phyloP scores from a whole-genome alignment of 2,113 vertebrate species.

The Nesoenas mayeri region DNA sequence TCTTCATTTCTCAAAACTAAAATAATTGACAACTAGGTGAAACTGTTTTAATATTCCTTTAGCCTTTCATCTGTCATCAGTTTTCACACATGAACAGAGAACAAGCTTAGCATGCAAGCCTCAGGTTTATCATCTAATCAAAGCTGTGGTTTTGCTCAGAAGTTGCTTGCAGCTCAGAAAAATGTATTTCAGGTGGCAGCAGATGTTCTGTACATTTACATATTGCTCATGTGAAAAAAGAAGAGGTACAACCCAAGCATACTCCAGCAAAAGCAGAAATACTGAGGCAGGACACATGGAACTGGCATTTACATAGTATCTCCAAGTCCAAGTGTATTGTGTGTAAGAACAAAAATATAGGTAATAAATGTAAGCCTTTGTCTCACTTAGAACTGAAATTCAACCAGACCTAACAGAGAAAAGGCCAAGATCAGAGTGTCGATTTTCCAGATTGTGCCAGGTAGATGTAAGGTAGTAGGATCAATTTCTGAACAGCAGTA shows the following conservation, averaged over 20 bases:
- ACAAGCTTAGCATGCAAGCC: neutral
- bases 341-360: neutral
- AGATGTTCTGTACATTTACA: neutral
- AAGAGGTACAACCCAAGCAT: neutral
- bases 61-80: neutral
- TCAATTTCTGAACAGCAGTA: neutral
- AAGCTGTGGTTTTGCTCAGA: neutral
- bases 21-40: neutral
- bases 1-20: neutral
- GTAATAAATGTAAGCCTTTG: neutral
- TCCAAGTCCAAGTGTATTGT: neutral
- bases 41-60: neutral
- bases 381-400: neutral
- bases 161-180: neutral
- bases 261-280: neutral
- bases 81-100: neutral
- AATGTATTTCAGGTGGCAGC: neutral
- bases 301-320: neutral
- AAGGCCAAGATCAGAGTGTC: neutral
- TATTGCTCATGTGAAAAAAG: neutral
- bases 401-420: neutral
- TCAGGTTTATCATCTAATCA: neutral
- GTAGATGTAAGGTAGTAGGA: neutral
- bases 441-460: neutral
- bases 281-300: neutral